These are phyloP conservation scores for Urocitellus parryii DNA, from an alignment of 2,113 vertebrate genomes.

Conservation along the genomic window DNA sequence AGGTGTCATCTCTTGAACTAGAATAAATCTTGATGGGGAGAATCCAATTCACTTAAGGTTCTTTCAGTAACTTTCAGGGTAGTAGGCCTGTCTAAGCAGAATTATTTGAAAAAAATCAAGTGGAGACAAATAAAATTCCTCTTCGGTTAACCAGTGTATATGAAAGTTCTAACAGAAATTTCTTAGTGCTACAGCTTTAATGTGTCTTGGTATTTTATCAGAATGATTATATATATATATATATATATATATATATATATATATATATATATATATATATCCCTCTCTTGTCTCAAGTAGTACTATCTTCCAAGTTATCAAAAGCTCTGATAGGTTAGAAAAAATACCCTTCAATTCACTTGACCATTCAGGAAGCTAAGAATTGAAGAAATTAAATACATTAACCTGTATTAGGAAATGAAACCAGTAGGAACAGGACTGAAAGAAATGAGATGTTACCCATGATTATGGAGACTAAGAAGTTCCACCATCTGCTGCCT, in stretches of 20 bases:
- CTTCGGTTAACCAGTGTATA: not conserved
- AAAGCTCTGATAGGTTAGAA: slow-evolving; percentile 16
- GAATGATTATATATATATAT: not conserved
- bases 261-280: not conserved
- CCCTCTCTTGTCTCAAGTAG: not conserved
- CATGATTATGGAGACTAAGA: not conserved
- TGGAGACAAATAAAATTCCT: not conserved
- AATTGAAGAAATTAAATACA: not conserved
- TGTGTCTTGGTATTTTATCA: not conserved
- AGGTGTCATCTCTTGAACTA: not conserved
- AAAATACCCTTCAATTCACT: not conserved
- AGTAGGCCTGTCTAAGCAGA: not conserved
- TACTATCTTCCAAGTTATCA: not conserved
- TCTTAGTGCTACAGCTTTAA: not conserved
- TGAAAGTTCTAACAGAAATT: not conserved
- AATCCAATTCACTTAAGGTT: slow-evolving; percentile 3
- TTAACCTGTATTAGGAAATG: not conserved
- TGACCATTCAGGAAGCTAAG: not conserved
- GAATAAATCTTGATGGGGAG: not conserved
- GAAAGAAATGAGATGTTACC: not conserved
- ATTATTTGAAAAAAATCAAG: slow-evolving; percentile 1
- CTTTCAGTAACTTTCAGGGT: not conserved
- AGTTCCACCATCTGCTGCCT: not conserved
- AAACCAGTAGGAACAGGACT: not conserved
- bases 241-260: not conserved